phyloP scores from a whole-genome alignment of 2,888 invertebrate genomes.

The Laothoe populi region DNA sequence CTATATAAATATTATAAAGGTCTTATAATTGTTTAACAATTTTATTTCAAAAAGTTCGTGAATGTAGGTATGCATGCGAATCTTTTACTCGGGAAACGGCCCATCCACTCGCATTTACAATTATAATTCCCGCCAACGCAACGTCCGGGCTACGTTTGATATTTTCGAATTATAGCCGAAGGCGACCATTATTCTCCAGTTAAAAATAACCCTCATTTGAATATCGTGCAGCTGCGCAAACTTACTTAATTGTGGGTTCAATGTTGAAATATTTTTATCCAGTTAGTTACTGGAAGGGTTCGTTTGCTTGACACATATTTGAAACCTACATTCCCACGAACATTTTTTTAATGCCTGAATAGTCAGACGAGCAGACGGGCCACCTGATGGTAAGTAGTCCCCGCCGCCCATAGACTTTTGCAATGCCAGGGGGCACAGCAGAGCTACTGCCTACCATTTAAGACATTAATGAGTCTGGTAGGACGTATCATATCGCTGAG shows the following conservation, averaged over 20 bases:
- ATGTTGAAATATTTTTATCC: not conserved
- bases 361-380: too few species aligned
- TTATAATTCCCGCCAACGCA: constrained; percentile 12
- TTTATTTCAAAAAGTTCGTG: not conserved
- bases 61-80: constrained; percentile 2
- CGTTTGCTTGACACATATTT: not conserved
- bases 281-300: not conserved
- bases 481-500: too few species aligned
- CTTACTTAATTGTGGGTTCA: not conserved
- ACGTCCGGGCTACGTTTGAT: constrained; percentile 3
- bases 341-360: not conserved
- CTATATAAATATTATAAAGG: too few species aligned
- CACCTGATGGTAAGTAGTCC: too few species aligned
- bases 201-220: constrained; percentile 21
- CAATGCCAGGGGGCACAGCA: too few species aligned
- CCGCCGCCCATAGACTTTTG: too few species aligned
- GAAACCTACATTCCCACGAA: not conserved
- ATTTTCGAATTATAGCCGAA: constrained; percentile 15
- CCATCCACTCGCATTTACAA: constrained; percentile 1
- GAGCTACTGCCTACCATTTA: too few species aligned
- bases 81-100: not conserved
- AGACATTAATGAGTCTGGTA: too few species aligned
- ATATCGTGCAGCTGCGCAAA: constrained; percentile 7
- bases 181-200: constrained; percentile 24
- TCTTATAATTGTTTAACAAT: too few species aligned